Evolutionary conservation across 2,797 vertebrate genomes (phyloP).

Genomic region (Morelia viridis): DNA sequence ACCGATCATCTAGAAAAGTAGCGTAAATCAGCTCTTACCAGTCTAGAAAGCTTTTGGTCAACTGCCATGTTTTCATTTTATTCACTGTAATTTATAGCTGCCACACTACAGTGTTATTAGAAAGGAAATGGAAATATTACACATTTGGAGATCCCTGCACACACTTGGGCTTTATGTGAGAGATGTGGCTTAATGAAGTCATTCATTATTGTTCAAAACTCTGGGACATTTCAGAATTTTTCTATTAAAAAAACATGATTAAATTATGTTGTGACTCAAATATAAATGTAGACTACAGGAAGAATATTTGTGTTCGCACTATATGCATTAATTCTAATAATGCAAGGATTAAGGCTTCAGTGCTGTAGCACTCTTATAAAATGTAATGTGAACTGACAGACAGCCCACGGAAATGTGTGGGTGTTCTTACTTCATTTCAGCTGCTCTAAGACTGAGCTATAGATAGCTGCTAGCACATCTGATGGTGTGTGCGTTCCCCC

Average conservation of each 20-base stretch:
- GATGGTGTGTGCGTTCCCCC: neutral
- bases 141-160: neutral
- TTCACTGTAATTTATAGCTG: neutral
- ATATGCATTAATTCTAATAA: conserved; percentile 40
- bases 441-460: conserved; percentile 58
- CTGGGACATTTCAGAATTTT: neutral
- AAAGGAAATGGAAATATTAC: conserved; percentile 9
- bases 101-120: neutral
- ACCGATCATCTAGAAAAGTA: neutral
- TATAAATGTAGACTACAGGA: conserved; percentile 42
- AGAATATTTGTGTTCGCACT: conserved; percentile 44
- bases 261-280: conserved; percentile 28
- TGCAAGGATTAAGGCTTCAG: conserved; percentile 49
- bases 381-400: conserved; percentile 59
- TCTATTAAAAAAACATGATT: conserved; percentile 17
- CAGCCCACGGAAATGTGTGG: conserved; percentile 65
- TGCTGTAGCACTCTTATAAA: conserved; percentile 46
- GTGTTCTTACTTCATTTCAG: conserved; percentile 58
- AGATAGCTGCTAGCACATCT: conserved; percentile 51
- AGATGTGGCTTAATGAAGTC: neutral
- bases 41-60: neutral
- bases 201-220: neutral
- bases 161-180: neutral
- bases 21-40: neutral
- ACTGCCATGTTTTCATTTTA: neutral